A percentile compares a stretch with the other conserved stretches of the same genome.
phyloP scores from a whole-genome alignment of 2,797 vertebrate genomes.

The Argentina silus region DNA sequence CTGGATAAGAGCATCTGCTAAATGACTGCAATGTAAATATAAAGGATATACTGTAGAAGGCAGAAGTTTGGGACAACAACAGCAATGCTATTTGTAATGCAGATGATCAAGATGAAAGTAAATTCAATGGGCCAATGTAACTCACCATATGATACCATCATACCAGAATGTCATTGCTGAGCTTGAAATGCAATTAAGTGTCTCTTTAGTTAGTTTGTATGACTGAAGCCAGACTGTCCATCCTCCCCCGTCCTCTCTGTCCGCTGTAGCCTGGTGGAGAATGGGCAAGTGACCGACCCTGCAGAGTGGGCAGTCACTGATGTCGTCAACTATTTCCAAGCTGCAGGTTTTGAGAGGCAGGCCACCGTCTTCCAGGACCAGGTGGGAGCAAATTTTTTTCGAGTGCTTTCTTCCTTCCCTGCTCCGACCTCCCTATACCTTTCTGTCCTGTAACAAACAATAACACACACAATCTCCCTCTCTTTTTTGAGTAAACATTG shows the following conservation, averaged over 20 bases:
- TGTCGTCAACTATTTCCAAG: conserved; percentile 97
- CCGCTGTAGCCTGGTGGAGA: conserved; percentile 87
- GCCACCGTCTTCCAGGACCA: conserved; percentile 95
- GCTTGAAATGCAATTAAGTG: too few relatives aligned
- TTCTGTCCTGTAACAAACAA: neutral
- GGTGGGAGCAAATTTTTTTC: conserved; percentile 69
- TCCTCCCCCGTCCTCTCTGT: neutral
- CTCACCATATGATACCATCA: too few relatives aligned
- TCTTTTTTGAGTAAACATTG: neutral
- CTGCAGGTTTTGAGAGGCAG: conserved; percentile 96
- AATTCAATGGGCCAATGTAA: too few relatives aligned
- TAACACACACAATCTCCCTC: neutral
- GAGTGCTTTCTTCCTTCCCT: neutral
- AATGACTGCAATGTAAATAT: too few relatives aligned
- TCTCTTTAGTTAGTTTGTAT: too few relatives aligned
- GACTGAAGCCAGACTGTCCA: neutral
- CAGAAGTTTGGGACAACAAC: neutral
- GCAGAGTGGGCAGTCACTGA: conserved; percentile 95
- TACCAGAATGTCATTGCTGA: too few relatives aligned
- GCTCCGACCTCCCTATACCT: conserved; percentile 7
- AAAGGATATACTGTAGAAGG: neutral
- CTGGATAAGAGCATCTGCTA: too few relatives aligned
- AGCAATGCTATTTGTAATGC: too few relatives aligned
- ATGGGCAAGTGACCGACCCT: conserved; percentile 89
- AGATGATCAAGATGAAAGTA: too few relatives aligned